Percentiles rank a stretch among this genome's conserved stretches.
Conservation (phyloP, 2,113 vertebrate genomes). For the Drymodes brunneopygia region DNA sequence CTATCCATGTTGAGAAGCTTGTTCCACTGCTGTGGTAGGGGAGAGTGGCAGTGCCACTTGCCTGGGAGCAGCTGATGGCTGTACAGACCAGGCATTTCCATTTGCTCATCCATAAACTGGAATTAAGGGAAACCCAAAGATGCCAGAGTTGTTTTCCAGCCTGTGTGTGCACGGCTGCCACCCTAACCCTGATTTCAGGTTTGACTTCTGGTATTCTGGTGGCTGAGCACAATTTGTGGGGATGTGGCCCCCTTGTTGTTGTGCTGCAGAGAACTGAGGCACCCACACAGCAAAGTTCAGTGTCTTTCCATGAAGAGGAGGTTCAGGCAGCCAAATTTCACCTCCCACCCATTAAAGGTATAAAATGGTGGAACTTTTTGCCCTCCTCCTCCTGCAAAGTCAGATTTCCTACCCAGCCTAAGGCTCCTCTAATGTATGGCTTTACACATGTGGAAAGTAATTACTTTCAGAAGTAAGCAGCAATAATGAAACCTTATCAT, state of each 20-base stretch:
- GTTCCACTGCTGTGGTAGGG: background rate
- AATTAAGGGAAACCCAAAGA: background rate
- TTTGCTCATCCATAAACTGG: background rate
- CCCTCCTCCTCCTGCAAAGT: background rate
- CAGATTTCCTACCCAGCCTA: background rate
- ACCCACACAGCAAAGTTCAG: rapidly evolving
- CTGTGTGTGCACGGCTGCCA: background rate
- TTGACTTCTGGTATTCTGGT: background rate
- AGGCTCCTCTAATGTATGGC: background rate
- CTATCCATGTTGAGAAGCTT: background rate
- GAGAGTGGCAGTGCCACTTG: background rate
- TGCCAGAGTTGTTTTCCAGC: background rate
- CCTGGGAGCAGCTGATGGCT: background rate
- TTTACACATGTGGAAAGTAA: background rate
- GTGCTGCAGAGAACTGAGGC: background rate
- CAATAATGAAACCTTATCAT: constrained; percentile 40
- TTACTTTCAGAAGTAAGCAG: background rate
- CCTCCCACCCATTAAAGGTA: background rate
- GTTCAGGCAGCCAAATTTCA: background rate
- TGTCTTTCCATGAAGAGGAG: background rate
- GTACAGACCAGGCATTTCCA: background rate
- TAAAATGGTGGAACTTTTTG: background rate
- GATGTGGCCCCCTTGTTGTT: background rate
- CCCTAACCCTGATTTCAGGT: background rate
- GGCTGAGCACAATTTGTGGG: background rate